Evolutionary conservation across 1,140 invertebrate species (phyloP).

Genomic region (Procambarus clarkii): DNA sequence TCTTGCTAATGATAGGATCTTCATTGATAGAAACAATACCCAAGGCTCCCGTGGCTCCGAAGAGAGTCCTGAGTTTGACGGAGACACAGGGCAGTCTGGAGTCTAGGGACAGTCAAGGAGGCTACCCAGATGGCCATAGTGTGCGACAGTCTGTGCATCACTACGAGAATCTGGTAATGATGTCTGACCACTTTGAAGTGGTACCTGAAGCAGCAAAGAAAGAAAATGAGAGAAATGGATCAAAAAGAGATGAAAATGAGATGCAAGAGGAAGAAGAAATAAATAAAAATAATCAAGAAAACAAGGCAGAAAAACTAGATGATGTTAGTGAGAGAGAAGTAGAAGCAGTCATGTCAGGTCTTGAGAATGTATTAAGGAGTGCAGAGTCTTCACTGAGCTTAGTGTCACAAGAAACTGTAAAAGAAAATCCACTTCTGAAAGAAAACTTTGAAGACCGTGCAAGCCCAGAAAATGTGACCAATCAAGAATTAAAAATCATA

Average conservation of each 20-base stretch:
- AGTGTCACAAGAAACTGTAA: slow-evolving; percentile 71
- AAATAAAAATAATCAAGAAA: slow-evolving; percentile 3
- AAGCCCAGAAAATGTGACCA: slow-evolving; percentile 55
- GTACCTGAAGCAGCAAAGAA: slow-evolving; percentile 20
- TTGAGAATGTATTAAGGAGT: slow-evolving; percentile 89
- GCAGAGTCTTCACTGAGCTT: slow-evolving; percentile 84
- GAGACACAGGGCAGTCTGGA: slow-evolving; percentile 45
- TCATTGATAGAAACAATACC: slow-evolving; percentile 76
- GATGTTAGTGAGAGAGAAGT: slow-evolving; percentile 89
- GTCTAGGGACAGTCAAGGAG: slow-evolving; percentile 29
- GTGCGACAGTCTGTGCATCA: slow-evolving; percentile 70
- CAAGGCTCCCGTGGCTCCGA: slow-evolving; percentile 75
- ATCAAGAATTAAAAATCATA: slow-evolving; percentile 80
- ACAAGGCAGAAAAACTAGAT: slow-evolving; percentile 74
- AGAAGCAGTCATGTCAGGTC: slow-evolving; percentile 90
- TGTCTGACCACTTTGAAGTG: slow-evolving; percentile 47
- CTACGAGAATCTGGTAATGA: slow-evolving; percentile 71
- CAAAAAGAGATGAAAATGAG: neutral
- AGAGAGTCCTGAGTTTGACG: slow-evolving; percentile 50
- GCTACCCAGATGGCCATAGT: slow-evolving; percentile 36
- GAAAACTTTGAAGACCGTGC: slow-evolving; percentile 64
- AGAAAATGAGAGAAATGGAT: slow-evolving; percentile 4
- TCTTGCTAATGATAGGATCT: slow-evolving; percentile 80
- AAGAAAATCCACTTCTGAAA: slow-evolving; percentile 62
- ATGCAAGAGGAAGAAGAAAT: neutral